Percentiles rank a stretch among this genome's conserved stretches.
These are phyloP conservation scores for Toxotes chatareus DNA, from an alignment of 2,113 vertebrate species.

Conservation along the genomic window DNA sequence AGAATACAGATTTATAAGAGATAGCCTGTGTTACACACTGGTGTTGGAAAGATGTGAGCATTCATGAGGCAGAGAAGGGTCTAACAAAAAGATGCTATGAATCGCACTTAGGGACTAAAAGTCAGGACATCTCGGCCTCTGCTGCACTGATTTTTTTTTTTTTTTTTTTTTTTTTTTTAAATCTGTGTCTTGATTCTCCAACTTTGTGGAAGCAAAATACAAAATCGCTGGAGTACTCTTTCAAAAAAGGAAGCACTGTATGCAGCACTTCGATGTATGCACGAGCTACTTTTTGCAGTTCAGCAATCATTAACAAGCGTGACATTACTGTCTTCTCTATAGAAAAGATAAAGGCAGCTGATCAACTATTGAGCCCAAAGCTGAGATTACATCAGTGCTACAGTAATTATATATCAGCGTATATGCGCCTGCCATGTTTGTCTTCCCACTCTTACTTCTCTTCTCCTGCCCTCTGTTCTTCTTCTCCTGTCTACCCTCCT, in stretches of 20 bases:
- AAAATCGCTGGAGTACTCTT: conserved; percentile 17
- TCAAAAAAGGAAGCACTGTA: conserved; percentile 13
- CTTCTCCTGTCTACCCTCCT: conserved; percentile 1
- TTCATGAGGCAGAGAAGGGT: conserved; percentile 15
- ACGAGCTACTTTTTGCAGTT: conserved; percentile 32
- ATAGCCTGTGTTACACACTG: neutral
- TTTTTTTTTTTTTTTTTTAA: neutral
- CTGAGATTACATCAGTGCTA: conserved; percentile 46
- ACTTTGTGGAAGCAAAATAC: conserved; percentile 11
- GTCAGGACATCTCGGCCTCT: conserved; percentile 1
- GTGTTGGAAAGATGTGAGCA: conserved; percentile 10
- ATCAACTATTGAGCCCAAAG: conserved; percentile 62
- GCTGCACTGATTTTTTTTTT: conserved; percentile 10
- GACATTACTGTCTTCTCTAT: conserved; percentile 42
- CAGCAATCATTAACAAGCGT: conserved; percentile 55
- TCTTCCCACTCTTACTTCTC: conserved; percentile 1
- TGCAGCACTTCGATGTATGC: neutral
- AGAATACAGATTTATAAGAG: neutral
- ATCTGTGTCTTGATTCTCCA: conserved; percentile 10
- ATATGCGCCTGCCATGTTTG: neutral
- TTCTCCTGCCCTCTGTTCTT: conserved; percentile 6
- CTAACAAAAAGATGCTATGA: conserved; percentile 30
- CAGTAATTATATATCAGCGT: conserved; percentile 53
- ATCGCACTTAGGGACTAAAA: conserved; percentile 44
- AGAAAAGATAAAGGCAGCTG: conserved; percentile 56